A percentile compares a stretch with the other conserved stretches of the same genome.
Evolutionary conservation across 2,797 vertebrate genomes (phyloP).

Genomic region (Tokudaia tokunoshimensis): DNA sequence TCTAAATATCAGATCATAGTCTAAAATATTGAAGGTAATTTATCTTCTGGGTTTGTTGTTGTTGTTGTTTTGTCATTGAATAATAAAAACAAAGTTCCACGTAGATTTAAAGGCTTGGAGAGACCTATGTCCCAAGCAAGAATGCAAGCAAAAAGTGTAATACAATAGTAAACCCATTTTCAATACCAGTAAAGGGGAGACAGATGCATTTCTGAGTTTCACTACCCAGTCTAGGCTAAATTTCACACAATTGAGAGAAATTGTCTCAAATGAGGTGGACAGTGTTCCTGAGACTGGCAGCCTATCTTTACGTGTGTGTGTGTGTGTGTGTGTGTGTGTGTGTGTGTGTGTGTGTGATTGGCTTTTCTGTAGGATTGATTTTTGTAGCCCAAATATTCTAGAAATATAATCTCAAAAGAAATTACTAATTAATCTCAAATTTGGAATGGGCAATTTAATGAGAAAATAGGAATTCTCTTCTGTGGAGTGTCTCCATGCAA

Average conservation of each 20-base stretch:
- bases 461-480: neutral
- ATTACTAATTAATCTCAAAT: neutral
- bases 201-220: neutral
- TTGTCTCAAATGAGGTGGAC: neutral
- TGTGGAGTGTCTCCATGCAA: too few relatives aligned
- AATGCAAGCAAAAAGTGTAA: neutral
- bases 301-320: too few relatives aligned
- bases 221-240: neutral
- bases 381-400: neutral
- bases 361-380: neutral
- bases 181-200: neutral
- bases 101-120: neutral
- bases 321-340: too few relatives aligned
- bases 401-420: neutral
- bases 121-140: neutral
- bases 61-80: neutral
- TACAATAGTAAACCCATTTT: neutral
- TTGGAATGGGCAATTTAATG: neutral
- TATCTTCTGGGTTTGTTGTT: neutral
- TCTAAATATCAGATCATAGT: neutral
- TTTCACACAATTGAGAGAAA: neutral
- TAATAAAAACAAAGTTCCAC: neutral
- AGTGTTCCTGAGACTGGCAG: neutral
- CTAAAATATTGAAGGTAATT: neutral
- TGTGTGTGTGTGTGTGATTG: neutral